phyloP scores from a whole-genome alignment of 2,888 invertebrate genomes.

The Synanthedon myopaeformis region DNA sequence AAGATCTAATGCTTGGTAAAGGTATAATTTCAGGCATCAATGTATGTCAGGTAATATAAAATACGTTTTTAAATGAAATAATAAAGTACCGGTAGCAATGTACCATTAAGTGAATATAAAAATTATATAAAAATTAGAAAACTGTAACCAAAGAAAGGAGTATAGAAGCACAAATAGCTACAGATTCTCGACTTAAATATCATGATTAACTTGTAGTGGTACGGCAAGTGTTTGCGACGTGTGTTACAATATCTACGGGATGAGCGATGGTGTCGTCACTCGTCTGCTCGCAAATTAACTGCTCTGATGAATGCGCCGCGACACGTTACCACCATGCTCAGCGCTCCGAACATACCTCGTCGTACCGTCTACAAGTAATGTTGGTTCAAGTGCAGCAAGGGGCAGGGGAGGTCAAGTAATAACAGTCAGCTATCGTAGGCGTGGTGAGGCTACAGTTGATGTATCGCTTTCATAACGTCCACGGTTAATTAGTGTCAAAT shows the following conservation, averaged over 20 bases:
- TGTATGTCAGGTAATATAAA: no score
- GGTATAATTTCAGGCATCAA: no score
- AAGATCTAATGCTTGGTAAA: no score
- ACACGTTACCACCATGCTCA: slow-evolving; percentile 26
- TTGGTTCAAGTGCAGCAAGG: slow-evolving; percentile 10
- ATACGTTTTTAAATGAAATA: no score
- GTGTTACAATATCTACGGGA: slow-evolving; percentile 35
- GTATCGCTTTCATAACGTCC: slow-evolving; percentile 58
- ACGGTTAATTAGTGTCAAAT: slow-evolving; percentile 61
- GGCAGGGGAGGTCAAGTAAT: slow-evolving; percentile 18
- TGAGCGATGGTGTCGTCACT: slow-evolving; percentile 63
- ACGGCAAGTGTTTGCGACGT: slow-evolving; percentile 39
- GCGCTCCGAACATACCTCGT: slow-evolving; percentile 20
- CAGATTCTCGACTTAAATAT: no score
- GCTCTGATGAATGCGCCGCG: slow-evolving; percentile 56
- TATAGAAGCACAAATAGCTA: no score
- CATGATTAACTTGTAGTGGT: not conserved
- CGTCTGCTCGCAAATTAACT: slow-evolving; percentile 65
- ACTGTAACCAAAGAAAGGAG: no score
- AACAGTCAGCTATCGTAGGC: slow-evolving; percentile 33
- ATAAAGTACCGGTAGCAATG: no score
- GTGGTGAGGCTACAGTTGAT: slow-evolving; percentile 48
- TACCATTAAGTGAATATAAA: no score
- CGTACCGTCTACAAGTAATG: slow-evolving; percentile 7
- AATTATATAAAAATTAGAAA: no score